These are phyloP conservation scores for Nicator chloris DNA, from an alignment of 2,113 vertebrate species.

Conservation along the genomic window DNA sequence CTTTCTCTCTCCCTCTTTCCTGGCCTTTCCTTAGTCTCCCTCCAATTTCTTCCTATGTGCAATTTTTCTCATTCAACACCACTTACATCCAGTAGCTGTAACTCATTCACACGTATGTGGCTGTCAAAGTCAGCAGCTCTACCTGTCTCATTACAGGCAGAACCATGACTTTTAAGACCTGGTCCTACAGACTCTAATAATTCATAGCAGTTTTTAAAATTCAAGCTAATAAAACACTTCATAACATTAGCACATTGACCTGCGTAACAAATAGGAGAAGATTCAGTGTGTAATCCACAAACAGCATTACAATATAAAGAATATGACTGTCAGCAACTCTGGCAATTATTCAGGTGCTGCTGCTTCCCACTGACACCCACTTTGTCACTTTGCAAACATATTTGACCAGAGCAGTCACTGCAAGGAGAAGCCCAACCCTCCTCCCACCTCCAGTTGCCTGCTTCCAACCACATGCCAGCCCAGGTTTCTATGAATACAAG, in stretches of 20 bases:
- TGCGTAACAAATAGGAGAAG: background rate
- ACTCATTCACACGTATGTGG: background rate
- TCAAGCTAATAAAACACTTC: background rate
- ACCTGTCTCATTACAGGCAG: background rate
- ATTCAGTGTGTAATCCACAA: background rate
- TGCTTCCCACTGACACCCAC: background rate
- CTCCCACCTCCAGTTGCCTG: background rate
- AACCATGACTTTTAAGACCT: background rate
- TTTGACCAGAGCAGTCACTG: background rate
- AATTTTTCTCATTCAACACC: background rate
- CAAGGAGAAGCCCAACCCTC: background rate
- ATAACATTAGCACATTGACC: background rate
- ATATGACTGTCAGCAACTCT: background rate
- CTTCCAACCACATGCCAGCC: background rate
- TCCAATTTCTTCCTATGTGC: background rate
- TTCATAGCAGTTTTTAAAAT: background rate
- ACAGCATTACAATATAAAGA: background rate
- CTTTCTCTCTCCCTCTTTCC: background rate
- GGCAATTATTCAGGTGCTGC: background rate
- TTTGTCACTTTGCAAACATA: background rate
- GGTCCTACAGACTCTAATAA: background rate
- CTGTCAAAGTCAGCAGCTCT: background rate
- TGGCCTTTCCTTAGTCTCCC: background rate
- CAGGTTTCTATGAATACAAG: background rate
- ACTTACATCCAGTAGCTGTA: background rate